Evolutionary conservation across 2,113 vertebrate species (phyloP).

Genomic region (Rissa tridactyla): DNA sequence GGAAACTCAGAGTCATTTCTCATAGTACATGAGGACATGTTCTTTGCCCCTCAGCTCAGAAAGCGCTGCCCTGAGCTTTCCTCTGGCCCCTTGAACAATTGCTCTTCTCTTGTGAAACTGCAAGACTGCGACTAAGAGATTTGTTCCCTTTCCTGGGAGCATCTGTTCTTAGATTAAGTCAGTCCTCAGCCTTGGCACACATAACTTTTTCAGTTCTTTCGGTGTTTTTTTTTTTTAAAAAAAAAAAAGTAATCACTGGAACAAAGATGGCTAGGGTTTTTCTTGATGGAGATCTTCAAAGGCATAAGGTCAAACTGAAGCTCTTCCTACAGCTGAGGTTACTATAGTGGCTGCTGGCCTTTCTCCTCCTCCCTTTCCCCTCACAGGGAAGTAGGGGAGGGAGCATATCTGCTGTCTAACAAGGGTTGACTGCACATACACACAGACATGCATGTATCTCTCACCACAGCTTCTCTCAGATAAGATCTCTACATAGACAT

Average conservation of each 20-base stretch:
- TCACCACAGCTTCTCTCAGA: background rate
- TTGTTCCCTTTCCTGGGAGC: background rate
- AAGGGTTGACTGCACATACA: background rate
- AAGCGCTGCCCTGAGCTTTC: background rate
- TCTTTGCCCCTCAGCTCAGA: background rate
- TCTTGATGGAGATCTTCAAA: background rate
- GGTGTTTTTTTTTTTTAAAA: background rate
- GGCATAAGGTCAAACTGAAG: background rate
- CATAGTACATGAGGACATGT: background rate
- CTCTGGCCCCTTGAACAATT: background rate
- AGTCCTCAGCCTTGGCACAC: background rate
- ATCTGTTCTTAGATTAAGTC: background rate
- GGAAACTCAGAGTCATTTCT: background rate
- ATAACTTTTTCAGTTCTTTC: background rate
- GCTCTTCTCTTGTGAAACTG: background rate
- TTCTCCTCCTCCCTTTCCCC: background rate
- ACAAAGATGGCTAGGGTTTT: background rate
- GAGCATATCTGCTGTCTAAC: background rate
- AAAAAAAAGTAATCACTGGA: background rate
- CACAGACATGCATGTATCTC: rapidly evolving
- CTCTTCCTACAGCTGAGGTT: background rate
- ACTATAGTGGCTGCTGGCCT: background rate
- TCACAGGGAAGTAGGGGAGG: background rate
- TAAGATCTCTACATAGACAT: background rate
- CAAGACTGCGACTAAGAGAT: background rate